These are phyloP conservation scores for Sebastes cheni DNA, from an alignment of 2,797 vertebrate species.

Conservation along the genomic window DNA sequence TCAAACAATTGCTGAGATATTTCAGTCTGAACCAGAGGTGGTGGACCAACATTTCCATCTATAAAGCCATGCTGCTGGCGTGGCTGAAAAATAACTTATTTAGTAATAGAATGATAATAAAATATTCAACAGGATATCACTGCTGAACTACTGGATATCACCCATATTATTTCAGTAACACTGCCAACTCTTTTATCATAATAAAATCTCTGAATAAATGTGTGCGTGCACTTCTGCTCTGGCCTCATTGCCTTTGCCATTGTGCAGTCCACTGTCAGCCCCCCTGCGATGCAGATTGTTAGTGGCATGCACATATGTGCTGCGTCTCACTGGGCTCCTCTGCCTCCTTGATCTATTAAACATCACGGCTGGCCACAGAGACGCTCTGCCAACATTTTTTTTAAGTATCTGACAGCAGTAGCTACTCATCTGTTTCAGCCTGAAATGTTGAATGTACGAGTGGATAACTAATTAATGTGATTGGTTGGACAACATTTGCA, in stretches of 20 bases:
- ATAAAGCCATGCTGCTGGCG: background rate
- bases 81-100: background rate
- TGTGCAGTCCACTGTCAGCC: constrained; percentile 9
- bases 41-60: background rate
- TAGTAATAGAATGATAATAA: background rate
- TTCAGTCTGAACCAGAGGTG: background rate
- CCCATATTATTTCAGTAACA: background rate
- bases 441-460: background rate
- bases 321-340: constrained; percentile 19
- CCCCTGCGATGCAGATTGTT: constrained; percentile 15
- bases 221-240: background rate
- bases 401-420: constrained; percentile 6
- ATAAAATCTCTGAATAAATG: constrained; percentile 11
- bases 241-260: constrained; percentile 24
- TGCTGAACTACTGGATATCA: background rate
- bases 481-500: background rate
- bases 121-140: constrained; percentile 7
- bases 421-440: constrained; percentile 7
- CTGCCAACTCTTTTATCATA: background rate
- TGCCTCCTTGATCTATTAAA: constrained; percentile 60
- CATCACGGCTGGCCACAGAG: constrained; percentile 33
- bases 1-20: background rate
- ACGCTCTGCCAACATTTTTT: constrained; percentile 6
- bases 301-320: constrained; percentile 45
- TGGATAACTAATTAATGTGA: background rate